phyloP scores from a whole-genome alignment of 2,113 vertebrate genomes.

The Xenopus tropicalis region DNA sequence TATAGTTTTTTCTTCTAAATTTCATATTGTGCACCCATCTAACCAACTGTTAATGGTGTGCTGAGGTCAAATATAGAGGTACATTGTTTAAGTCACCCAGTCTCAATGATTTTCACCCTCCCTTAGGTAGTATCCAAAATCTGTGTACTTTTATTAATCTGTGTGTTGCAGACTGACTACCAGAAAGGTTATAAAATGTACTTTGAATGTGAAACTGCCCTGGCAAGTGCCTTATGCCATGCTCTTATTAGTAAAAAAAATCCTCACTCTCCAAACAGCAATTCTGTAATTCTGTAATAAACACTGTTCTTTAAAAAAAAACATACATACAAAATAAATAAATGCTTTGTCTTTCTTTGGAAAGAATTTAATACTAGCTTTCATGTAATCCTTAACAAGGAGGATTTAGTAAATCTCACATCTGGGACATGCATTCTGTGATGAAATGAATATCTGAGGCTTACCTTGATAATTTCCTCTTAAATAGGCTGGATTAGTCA shows the following conservation, averaged over 20 bases:
- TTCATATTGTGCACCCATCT: too few relatives aligned
- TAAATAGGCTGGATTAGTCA: slow-evolving; percentile 49
- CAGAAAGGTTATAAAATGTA: too few relatives aligned
- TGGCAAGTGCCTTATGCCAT: not conserved
- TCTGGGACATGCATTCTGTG: slow-evolving; percentile 46
- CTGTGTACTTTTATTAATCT: too few relatives aligned
- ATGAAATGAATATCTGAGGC: slow-evolving; percentile 52
- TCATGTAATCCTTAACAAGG: slow-evolving; percentile 46
- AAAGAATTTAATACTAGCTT: not conserved
- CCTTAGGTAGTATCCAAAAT: too few relatives aligned
- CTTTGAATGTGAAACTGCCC: too few relatives aligned
- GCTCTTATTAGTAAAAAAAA: not conserved
- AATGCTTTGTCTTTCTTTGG: not conserved
- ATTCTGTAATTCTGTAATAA: not conserved
- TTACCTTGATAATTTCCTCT: slow-evolving; percentile 44
- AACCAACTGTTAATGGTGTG: too few relatives aligned
- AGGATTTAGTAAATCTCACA: slow-evolving; percentile 43
- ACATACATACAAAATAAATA: not conserved
- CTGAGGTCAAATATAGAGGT: too few relatives aligned
- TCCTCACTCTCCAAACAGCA: not conserved
- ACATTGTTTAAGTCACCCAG: too few relatives aligned
- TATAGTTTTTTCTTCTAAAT: too few relatives aligned
- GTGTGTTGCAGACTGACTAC: too few relatives aligned
- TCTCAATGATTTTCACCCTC: too few relatives aligned
- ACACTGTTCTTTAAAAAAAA: not conserved